Evolutionary conservation across 35 echinoderm and acorn worm genomes (phyloP), one percentile per base, ranked within the genome.

Genomic region (Patiria miniata): DNA sequence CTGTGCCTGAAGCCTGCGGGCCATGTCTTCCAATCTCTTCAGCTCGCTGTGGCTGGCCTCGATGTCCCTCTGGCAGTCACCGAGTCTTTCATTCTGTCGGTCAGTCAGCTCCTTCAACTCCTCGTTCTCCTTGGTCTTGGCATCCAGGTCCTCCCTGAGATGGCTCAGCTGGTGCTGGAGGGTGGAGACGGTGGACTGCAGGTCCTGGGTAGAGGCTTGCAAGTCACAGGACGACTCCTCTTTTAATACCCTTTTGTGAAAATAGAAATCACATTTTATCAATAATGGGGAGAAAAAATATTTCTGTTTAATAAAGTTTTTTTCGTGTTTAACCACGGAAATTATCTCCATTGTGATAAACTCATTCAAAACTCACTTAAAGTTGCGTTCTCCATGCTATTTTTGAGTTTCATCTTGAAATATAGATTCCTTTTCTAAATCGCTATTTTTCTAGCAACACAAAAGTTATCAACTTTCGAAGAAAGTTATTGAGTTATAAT

Each of bases 11-110:
- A 87, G 29, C 54, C 37, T 78, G 29, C 81, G 39, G 51, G 51
- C 59, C 73, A 86, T 37, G 18, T 60, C 60, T 54, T 87, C 79
- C 47, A 95, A 40, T 18, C 65, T 47, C 61, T 73, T 90, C 30
- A 95, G 79, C 80, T 95, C 78, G 18, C 36, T 39, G 23, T 90
- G 84, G 52, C 87, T 91, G 12, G 58, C 39, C 83, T 94, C 92
- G 9, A 94, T 85, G 52, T 94, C 92, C 56, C 87, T 51, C 83
- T 94, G 92, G 28, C 85, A 94, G 28, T 94, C 86, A 8, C 50
- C 40, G 8, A 94, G 85, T 16, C 85, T 77, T 47, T 96, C 73
- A 57, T 60, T 89, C 86, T 97, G 95, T 18, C 80, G 37, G 5
- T 90, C 52, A 7, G 88, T 93, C 77, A 87, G 82, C 21, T 93